Percentiles rank a stretch among this genome's conserved stretches.
These are phyloP conservation scores for Tyrannus savana DNA, from an alignment of 2,113 vertebrate species.

Conservation along the genomic window DNA sequence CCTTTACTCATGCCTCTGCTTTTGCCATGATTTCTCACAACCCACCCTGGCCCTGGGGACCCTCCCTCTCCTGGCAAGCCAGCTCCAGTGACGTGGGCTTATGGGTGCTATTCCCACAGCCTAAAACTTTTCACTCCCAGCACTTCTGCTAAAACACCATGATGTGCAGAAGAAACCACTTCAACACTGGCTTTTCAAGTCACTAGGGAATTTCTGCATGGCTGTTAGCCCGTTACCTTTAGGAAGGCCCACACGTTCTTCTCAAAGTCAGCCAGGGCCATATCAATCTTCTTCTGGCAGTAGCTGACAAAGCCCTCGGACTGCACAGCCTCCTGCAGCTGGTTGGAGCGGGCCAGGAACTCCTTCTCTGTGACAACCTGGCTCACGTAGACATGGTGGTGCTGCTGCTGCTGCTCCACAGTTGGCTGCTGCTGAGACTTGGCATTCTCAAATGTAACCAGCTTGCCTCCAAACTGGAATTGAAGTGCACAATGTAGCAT, in stretches of 20 bases:
- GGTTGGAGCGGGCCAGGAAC: slow-evolving; percentile 84
- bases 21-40: not conserved
- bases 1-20: not conserved
- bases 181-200: not conserved
- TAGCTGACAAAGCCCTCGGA: slow-evolving; percentile 83
- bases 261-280: slow-evolving; percentile 86
- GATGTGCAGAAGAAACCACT: rapidly evolving
- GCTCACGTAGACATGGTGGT: slow-evolving; percentile 82
- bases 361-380: slow-evolving; percentile 92
- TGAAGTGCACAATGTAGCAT: not conserved
- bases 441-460: slow-evolving; percentile 86
- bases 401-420: slow-evolving; percentile 70
- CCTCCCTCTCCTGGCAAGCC: not conserved
- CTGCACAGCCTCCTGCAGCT: slow-evolving; percentile 86
- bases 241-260: slow-evolving; percentile 93
- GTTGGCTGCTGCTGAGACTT: slow-evolving; percentile 76
- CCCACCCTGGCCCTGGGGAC: not conserved
- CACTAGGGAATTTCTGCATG: not conserved
- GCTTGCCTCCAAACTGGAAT: slow-evolving; percentile 92
- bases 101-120: not conserved
- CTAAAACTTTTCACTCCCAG: not conserved
- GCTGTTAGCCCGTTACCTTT: slow-evolving; percentile 78
- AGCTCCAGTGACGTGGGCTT: not conserved
- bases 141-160: not conserved
- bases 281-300: slow-evolving; percentile 88